Evolutionary conservation across 1,140 invertebrate species (phyloP).

Genomic region (Amphibalanus amphitrite): DNA sequence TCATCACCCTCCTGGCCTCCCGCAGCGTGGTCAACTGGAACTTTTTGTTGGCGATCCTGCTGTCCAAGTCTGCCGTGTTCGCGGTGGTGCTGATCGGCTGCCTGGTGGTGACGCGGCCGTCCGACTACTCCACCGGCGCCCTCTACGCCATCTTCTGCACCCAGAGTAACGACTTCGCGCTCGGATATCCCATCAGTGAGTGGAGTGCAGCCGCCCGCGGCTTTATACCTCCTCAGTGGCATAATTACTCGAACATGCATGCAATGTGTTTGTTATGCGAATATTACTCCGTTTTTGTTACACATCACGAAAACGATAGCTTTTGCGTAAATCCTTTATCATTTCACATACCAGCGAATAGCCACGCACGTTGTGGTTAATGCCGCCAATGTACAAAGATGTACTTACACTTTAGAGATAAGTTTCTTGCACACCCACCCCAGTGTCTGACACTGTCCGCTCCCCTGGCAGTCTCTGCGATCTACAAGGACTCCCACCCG

Average conservation of each 20-base stretch:
- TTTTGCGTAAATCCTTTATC: no score
- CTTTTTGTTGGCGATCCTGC: slow-evolving; percentile 36
- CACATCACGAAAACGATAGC: no score
- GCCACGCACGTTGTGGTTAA: no score
- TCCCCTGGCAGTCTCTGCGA: slow-evolving; percentile 29
- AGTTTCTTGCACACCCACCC: no score
- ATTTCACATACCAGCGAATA: no score
- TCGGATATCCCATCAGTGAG: slow-evolving; percentile 89
- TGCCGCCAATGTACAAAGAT: no score
- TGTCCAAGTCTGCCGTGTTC: slow-evolving; percentile 76
- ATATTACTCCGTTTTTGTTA: no score
- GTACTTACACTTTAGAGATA: no score
- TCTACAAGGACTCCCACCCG: slow-evolving; percentile 50
- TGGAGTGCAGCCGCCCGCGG: slow-evolving; percentile 17
- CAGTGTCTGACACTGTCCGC: background rate
- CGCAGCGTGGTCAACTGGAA: slow-evolving; percentile 17
- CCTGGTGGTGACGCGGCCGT: slow-evolving; percentile 53
- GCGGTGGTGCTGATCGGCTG: slow-evolving; percentile 59
- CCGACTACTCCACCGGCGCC: slow-evolving; percentile 65
- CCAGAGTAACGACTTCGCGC: slow-evolving; percentile 94
- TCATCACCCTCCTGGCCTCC: no score
- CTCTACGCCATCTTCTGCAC: slow-evolving; percentile 89
- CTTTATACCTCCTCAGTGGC: no score
- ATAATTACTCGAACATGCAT: no score
- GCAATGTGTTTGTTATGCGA: no score